A percentile compares a stretch with the other conserved stretches of the same genome.
These are phyloP conservation scores for Eupithecia subumbrata DNA, from an alignment of 2,888 invertebrate species.

Conservation along the genomic window DNA sequence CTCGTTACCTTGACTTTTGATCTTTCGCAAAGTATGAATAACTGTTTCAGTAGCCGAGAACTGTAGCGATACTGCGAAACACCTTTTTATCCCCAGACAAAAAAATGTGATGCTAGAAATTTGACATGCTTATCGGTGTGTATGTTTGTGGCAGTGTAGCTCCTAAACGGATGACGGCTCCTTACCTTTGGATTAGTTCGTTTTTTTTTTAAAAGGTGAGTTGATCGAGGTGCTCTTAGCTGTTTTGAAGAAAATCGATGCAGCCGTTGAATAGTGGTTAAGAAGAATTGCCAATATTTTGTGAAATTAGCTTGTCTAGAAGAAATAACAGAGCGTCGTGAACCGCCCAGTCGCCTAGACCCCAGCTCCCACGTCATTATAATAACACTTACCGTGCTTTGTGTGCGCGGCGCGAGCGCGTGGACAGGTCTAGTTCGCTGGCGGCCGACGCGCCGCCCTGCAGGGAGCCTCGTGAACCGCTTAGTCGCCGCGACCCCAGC, in stretches of 20 bases:
- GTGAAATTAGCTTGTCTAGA: neutral
- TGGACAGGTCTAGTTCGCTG: conserved; percentile 91
- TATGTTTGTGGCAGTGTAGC: neutral
- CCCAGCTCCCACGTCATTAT: conserved; percentile 92
- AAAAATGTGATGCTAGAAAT: too few relatives aligned
- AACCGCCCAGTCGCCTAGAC: conserved; percentile 85
- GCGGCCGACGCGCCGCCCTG: conserved; percentile 86
- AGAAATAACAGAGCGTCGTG: conserved; percentile 71
- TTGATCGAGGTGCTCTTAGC: neutral
- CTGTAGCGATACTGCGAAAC: neutral
- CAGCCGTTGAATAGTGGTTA: neutral
- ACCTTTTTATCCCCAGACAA: neutral
- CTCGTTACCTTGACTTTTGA: conserved; percentile 14
- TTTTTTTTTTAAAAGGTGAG: neutral
- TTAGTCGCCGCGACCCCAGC: conserved; percentile 88
- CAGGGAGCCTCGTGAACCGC: conserved; percentile 82
- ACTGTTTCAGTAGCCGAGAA: neutral
- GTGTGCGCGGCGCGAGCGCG: conserved; percentile 87
- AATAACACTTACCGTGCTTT: conserved; percentile 70
- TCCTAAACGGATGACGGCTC: neutral
- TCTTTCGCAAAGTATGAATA: neutral
- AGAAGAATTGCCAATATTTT: neutral
- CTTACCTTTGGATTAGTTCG: neutral
- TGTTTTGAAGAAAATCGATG: neutral
- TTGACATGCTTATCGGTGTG: neutral